Conservation (phyloP, 2,113 vertebrate species). For the Zootoca vivipara region DNA sequence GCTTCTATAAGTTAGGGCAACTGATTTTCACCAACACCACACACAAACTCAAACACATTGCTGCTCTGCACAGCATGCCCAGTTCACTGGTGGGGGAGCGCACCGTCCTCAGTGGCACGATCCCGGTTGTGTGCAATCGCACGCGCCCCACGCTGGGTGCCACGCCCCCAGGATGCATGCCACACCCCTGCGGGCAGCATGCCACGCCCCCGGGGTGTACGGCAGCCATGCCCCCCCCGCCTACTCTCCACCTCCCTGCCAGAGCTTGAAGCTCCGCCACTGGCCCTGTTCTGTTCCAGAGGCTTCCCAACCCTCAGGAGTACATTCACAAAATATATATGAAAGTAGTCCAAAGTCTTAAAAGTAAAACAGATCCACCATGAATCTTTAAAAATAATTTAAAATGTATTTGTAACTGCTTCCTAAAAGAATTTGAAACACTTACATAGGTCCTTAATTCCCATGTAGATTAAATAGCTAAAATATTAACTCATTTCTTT, state of each 20-base stretch:
- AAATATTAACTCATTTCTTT: constrained; percentile 8
- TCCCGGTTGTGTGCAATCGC: too few species aligned
- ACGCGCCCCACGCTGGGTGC: too few species aligned
- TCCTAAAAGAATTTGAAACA: background rate
- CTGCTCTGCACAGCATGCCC: background rate
- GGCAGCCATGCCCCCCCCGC: too few species aligned
- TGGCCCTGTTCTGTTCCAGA: background rate
- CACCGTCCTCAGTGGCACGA: too few species aligned
- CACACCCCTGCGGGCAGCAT: too few species aligned
- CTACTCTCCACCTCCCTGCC: too few species aligned
- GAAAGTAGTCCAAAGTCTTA: background rate
- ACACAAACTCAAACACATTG: too few species aligned
- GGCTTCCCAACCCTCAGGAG: background rate
- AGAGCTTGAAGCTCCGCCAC: too few species aligned
- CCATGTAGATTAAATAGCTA: constrained; percentile 40
- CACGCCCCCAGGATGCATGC: too few species aligned
- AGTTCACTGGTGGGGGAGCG: too few species aligned
- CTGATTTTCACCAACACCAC: background rate
- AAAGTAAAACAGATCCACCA: background rate
- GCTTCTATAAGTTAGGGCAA: background rate
- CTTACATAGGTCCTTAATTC: background rate
- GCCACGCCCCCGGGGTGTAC: too few species aligned
- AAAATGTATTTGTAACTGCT: background rate
- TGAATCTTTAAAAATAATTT: background rate
- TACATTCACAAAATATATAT: background rate